Base-by-base conservation (phyloP, 1,140 invertebrate species). In the Caenorhabditis elegans region DNA sequence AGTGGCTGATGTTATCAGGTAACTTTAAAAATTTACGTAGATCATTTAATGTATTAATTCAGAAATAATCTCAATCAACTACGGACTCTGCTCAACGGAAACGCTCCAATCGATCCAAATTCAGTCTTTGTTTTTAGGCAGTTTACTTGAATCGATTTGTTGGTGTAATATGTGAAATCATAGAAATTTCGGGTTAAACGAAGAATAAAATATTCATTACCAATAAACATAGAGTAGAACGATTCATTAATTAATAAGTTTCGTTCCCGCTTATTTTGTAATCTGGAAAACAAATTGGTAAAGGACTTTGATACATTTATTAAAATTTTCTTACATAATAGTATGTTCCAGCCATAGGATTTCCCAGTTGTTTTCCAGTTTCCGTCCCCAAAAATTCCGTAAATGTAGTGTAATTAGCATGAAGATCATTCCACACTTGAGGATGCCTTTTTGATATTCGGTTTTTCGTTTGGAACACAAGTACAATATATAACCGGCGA, bases 371-470 rank as follows among this genome's bases (percentile, higher is more conserved):
- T 43, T 84, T 84, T 76, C 82, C 82, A 24, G 82, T 84, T 11
- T 84, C 82, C 4, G 47, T 77, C 10, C 49, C 76, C 19, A 84
- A 48, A 75, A 84, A 84, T 48, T 82, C 82, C 1, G 82, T 78
- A 28, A 84, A 84, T 11, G 79, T 60, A 4, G 80, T 84, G 53
- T 84, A 84, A 22, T 84, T 82, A 2, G 79, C 80, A 48, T 84
- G 70, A 5, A 82, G 46, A 49, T 84, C 79, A 36, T 84, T 46
- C 47, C 46, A 84, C 5, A 19, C 47, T 36, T 60, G 81, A n/a
- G 80, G 80, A 39, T 84, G 46, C 75, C 79, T 43, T 13, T 82
- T 31, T 26, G 80, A 77, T 43, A 84, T 76, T 10, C 28, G 80
- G 24, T 76, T 49, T 31, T 78, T 78, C 3, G 80, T 84, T 60